Evolutionary conservation across 2,797 vertebrate genomes (phyloP).

Genomic region (Varecia variegata): DNA sequence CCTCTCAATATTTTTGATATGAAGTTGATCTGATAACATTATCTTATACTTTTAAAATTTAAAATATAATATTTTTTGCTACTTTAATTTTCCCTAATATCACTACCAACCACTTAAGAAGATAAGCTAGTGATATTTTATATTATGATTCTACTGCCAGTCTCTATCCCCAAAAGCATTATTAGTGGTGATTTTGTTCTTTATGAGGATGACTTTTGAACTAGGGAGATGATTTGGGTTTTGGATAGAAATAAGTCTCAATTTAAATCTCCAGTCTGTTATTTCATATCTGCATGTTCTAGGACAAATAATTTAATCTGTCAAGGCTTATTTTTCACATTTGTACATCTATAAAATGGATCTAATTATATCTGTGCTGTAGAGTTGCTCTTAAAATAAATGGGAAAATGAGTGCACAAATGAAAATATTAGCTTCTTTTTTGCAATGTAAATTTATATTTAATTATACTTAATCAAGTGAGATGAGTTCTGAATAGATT

Average conservation of each 20-base stretch:
- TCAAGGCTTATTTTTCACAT: background rate
- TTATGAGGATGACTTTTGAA: constrained; percentile 1
- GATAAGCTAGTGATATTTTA: background rate
- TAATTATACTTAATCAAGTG: background rate
- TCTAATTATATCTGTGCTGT: background rate
- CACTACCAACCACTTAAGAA: background rate
- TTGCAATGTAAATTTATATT: background rate
- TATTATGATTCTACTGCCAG: background rate
- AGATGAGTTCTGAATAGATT: background rate
- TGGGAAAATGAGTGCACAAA: background rate
- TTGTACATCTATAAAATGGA: background rate
- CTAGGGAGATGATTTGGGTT: background rate
- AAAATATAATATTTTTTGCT: background rate
- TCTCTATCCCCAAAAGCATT: background rate
- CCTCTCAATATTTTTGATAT: background rate
- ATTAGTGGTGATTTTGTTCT: background rate
- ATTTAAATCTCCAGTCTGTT: background rate
- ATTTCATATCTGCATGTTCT: background rate
- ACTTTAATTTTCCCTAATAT: background rate
- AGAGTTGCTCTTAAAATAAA: background rate
- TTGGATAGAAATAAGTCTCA: background rate
- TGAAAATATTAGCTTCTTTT: background rate
- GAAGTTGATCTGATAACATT: background rate
- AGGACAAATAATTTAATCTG: background rate
- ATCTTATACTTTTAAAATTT: background rate